A percentile compares a stretch with the other conserved stretches of the same genome.
Conservation (phyloP, 2,113 vertebrate species). For the Anarhynchus alexandrinus region DNA sequence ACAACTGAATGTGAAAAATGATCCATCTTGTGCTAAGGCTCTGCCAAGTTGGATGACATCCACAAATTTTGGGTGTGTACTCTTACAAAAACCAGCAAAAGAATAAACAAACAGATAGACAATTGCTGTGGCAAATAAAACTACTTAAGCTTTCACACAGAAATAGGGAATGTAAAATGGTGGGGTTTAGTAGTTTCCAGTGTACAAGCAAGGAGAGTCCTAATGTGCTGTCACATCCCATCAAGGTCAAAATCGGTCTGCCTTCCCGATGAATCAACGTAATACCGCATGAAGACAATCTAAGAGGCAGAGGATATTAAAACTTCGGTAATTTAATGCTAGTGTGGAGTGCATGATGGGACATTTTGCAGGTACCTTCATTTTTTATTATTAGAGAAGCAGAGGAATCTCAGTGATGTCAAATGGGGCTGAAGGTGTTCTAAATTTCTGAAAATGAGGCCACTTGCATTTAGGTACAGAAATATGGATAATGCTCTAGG, state of each 20-base stretch:
- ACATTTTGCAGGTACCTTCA: not conserved
- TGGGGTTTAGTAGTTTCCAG: not conserved
- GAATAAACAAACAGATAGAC: not conserved
- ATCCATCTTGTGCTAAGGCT: not conserved
- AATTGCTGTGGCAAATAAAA: not conserved
- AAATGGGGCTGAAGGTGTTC: not conserved
- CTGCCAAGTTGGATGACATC: not conserved
- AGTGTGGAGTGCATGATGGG: not conserved
- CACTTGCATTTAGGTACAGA: not conserved
- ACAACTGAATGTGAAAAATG: not conserved
- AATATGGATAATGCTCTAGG: not conserved
- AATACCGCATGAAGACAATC: not conserved
- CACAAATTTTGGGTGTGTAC: not conserved
- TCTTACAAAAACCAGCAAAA: not conserved
- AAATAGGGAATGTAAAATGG: not conserved
- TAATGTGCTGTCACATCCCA: not conserved
- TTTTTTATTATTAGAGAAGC: not conserved
- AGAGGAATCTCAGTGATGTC: not conserved
- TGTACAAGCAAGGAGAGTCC: not conserved
- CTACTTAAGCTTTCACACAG: not conserved
- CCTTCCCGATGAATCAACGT: not conserved
- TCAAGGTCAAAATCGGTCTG: not conserved
- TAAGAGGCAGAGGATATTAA: not conserved
- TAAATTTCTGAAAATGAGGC: constrained; percentile 4
- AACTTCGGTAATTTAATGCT: not conserved